Base-by-base conservation (phyloP, 2,797 vertebrate genomes). In the Sebastes hubbsi region DNA sequence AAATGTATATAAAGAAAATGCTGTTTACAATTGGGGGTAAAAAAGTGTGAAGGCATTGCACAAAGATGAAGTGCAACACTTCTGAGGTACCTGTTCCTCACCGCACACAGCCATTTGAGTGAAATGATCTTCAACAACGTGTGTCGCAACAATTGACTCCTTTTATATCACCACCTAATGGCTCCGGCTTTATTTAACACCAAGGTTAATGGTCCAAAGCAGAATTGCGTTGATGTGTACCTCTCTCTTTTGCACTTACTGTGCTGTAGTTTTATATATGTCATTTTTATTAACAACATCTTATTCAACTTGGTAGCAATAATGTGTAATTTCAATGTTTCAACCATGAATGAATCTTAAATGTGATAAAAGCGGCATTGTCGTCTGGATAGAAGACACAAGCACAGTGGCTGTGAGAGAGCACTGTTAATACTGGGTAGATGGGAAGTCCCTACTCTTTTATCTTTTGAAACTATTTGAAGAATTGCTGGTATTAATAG, bases 131-230 rank as follows among this genome's bases (percentile, higher is more conserved):
- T 38, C 34, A 62, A 20, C 29, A 54, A 22, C 34, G n/a, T n/a
- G 65, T 65, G 63, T 54, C 3, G 4, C 29, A 36, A 29, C 25
- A n/a, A 72, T 38, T 2, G 12, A 8, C 68, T 59, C 42, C 59
- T 72, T 72, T 72, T 68, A 52, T 18, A 7, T 6, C 24, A 34
- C 10, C 52, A 12, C 29, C 38, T 77, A 82, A 83, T 71, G 42
- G 58, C 54, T 69, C 24, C 6, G 29, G 52, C 20, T 49, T 77
- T 58, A 76, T 74, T 79, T 74, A 83, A 81, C 59, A 18, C 24
- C 29, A 12, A 42, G 34, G 38, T 13, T 52, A 78, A 71, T 80
- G 60, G 60, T 46, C 59, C 36, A 42, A 59, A 82, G 63, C 70
- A 76, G 46, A 73, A 16, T 8, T 22, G 32, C 7, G 1, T 14